Conservation (phyloP, 64 coral and sea anemone genomes). For the Platygyra sinensis region DNA sequence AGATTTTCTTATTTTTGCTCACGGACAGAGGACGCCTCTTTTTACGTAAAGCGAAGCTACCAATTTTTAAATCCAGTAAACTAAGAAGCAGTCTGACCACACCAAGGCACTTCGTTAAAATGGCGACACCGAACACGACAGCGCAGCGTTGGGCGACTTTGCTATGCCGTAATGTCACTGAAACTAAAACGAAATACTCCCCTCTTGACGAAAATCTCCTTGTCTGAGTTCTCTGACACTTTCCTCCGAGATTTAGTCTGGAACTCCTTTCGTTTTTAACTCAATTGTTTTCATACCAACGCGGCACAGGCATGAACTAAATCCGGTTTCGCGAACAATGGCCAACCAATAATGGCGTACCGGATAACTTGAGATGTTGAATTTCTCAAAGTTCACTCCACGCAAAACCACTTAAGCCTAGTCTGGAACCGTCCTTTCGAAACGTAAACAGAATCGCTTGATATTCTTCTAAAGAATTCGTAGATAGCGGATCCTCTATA, state of each 20-base stretch:
- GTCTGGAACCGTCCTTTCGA: neutral
- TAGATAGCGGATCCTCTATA: conserved; percentile 1
- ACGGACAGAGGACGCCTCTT: neutral
- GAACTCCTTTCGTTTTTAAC: neutral
- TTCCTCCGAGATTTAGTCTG: neutral
- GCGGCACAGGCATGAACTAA: conserved; percentile 22
- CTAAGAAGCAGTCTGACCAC: conserved; percentile 68
- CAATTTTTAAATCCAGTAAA: neutral
- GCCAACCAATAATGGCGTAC: conserved; percentile 29
- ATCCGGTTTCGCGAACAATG: conserved; percentile 37
- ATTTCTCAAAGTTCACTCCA: conserved; percentile 49
- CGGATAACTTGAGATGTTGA: neutral
- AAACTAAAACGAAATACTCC: conserved; percentile 10
- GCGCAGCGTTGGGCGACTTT: conserved; percentile 49
- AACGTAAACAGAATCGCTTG: conserved; percentile 53
- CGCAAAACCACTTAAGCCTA: conserved; percentile 37
- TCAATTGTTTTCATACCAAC: conserved; percentile 34
- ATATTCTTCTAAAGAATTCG: conserved; percentile 46
- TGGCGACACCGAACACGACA: conserved; percentile 90
- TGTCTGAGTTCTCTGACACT: neutral
- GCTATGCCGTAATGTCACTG: conserved; percentile 32
- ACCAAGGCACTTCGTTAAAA: conserved; percentile 81
- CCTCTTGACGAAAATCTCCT: conserved; percentile 11
- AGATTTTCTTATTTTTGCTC: neutral
- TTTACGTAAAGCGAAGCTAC: neutral